These are phyloP conservation scores for Cyaniris semiargus DNA, from an alignment of 2,888 invertebrate species.

Conservation along the genomic window DNA sequence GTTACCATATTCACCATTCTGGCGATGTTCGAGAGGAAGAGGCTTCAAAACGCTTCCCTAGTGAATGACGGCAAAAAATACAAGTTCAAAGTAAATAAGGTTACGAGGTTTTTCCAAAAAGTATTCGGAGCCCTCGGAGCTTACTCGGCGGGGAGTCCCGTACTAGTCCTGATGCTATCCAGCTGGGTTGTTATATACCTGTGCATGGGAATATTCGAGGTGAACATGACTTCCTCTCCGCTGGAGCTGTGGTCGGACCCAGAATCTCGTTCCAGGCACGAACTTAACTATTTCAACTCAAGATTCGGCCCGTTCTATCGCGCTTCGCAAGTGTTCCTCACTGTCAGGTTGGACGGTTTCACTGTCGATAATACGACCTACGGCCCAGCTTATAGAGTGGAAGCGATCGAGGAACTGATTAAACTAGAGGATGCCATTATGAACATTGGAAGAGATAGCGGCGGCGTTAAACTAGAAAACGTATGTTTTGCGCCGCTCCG, in stretches of 20 bases:
- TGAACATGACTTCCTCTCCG: slow-evolving; percentile 92
- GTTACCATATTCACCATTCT: slow-evolving; percentile 58
- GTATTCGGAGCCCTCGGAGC: slow-evolving; percentile 62
- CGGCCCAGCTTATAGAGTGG: slow-evolving; percentile 89
- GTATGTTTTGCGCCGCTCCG: slow-evolving; percentile 93
- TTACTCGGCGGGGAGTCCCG: slow-evolving; percentile 85
- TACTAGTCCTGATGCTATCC: slow-evolving; percentile 82
- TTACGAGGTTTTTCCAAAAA: slow-evolving; percentile 55
- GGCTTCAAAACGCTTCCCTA: slow-evolving; percentile 33
- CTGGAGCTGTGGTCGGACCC: slow-evolving; percentile 96
- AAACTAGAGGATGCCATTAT: slow-evolving; percentile 84
- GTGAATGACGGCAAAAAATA: slow-evolving; percentile 35
- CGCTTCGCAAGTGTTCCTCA: slow-evolving; percentile 93
- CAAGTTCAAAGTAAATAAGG: slow-evolving; percentile 45
- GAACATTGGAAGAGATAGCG: slow-evolving; percentile 79
- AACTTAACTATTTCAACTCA: slow-evolving; percentile 93
- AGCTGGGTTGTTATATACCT: slow-evolving; percentile 81
- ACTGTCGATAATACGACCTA: slow-evolving; percentile 74
- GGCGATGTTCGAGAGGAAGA: slow-evolving; percentile 49
- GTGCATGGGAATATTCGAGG: slow-evolving; percentile 83
- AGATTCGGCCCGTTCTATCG: slow-evolving; percentile 95
- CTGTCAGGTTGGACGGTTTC: slow-evolving; percentile 75
- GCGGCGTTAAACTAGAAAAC: slow-evolving; percentile 67
- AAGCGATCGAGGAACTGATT: slow-evolving; percentile 87
- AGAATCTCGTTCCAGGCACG: slow-evolving; percentile 87